A percentile compares a stretch with the other conserved stretches of the same genome.
Evolutionary conservation across 2,113 vertebrate genomes (phyloP).

Genomic region (Nematolebias whitei): DNA sequence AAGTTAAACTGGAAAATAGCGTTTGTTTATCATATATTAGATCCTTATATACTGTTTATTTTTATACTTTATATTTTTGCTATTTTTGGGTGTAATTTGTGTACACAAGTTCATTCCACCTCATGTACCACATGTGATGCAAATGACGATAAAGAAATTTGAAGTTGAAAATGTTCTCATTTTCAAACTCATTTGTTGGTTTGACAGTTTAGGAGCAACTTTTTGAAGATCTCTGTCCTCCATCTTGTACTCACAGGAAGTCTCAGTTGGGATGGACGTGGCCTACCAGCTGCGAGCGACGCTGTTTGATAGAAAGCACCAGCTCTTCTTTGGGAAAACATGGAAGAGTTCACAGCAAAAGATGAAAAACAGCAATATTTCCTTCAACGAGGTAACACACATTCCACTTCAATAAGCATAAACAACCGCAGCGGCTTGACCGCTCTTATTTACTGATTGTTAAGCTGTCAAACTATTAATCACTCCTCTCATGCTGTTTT

Average conservation of each 20-base stretch:
- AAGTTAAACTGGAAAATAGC: too few relatives aligned
- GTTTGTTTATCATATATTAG: too few relatives aligned
- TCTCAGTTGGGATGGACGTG: slow-evolving; percentile 50
- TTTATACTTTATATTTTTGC: too few relatives aligned
- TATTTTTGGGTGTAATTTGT: too few relatives aligned
- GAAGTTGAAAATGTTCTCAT: too few relatives aligned
- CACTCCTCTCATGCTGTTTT: slow-evolving; percentile 18
- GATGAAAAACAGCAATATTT: slow-evolving; percentile 59
- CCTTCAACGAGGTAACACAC: slow-evolving; percentile 85
- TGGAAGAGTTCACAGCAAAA: slow-evolving; percentile 81
- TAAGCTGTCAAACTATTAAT: neutral
- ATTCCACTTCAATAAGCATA: neutral
- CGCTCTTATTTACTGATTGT: neutral
- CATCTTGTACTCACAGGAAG: slow-evolving; percentile 37
- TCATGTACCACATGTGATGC: too few relatives aligned
- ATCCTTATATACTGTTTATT: too few relatives aligned
- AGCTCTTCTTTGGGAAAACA: slow-evolving; percentile 90
- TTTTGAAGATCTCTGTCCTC: slow-evolving; percentile 3
- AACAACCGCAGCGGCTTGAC: neutral
- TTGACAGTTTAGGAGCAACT: neutral
- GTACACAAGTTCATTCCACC: too few relatives aligned
- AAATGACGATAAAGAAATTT: too few relatives aligned
- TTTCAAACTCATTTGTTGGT: too few relatives aligned
- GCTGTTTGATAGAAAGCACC: slow-evolving; percentile 86
- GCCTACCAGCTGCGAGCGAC: slow-evolving; percentile 86